Percentiles rank a stretch among this genome's conserved stretches.
Conservation (phyloP, 1,140 invertebrate genomes). For the Lamellibrachia luymesi region DNA sequence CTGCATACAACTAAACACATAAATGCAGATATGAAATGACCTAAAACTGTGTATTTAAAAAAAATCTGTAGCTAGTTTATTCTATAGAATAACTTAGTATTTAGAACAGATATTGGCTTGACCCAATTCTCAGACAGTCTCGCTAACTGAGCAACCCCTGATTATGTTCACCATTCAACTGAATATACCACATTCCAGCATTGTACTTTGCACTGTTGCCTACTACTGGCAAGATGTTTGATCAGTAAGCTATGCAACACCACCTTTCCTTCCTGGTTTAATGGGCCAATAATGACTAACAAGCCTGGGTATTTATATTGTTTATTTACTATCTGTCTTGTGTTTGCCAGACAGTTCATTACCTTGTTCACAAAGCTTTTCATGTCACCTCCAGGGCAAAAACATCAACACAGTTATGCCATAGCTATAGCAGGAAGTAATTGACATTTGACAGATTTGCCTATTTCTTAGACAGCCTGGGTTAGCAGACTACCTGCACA, state of each 20-base stretch:
- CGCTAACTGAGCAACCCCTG: background rate
- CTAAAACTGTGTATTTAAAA: too few relatives aligned
- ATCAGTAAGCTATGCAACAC: background rate
- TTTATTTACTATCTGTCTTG: background rate
- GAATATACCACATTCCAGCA: background rate
- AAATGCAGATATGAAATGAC: too few relatives aligned
- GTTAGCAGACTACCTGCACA: too few relatives aligned
- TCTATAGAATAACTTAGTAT: too few relatives aligned
- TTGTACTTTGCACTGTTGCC: background rate
- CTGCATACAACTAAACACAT: too few relatives aligned
- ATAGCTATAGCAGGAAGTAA: background rate
- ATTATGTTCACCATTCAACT: background rate
- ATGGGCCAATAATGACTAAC: background rate
- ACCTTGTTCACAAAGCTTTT: background rate
- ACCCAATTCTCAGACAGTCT: too few relatives aligned
- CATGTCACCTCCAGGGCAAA: background rate
- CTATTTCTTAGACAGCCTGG: background rate
- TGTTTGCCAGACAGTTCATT: background rate
- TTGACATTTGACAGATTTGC: background rate
- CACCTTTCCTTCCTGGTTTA: background rate
- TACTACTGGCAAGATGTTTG: background rate
- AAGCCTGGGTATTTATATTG: background rate
- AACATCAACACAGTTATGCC: conserved; percentile 10
- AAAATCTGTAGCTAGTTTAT: too few relatives aligned
- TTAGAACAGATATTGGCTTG: too few relatives aligned